Conservation (phyloP, 2,797 vertebrate species). For the Morus bassanus region DNA sequence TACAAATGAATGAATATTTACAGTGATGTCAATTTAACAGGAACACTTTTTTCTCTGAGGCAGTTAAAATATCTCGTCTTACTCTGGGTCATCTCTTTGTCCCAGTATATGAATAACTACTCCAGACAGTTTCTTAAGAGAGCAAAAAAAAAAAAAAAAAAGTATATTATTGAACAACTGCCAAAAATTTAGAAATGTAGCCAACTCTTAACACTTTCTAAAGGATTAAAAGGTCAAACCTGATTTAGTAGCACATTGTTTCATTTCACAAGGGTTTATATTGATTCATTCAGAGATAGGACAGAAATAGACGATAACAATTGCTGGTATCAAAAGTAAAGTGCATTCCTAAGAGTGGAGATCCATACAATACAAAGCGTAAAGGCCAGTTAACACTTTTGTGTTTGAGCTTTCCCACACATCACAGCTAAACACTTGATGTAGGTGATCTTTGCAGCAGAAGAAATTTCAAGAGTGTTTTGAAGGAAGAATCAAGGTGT, state of each 20-base stretch:
- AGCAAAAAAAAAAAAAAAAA: background rate
- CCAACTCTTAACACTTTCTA: background rate
- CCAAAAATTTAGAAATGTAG: background rate
- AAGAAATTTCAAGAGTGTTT: background rate
- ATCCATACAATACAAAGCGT: background rate
- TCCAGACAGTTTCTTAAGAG: background rate
- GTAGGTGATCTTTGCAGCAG: background rate
- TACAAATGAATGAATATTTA: conserved; percentile 14
- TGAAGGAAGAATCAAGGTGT: background rate
- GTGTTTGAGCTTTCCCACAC: background rate
- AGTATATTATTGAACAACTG: background rate
- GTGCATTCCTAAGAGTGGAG: background rate
- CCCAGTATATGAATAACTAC: background rate
- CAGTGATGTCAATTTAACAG: background rate
- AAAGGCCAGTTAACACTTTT: background rate
- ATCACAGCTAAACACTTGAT: background rate
- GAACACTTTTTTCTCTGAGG: background rate
- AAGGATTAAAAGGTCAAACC: conserved; percentile 1
- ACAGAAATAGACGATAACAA: background rate
- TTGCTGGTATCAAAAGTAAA: background rate
- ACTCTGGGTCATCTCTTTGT: background rate
- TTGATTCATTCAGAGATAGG: background rate
- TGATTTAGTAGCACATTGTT: conserved; percentile 1
- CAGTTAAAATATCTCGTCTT: conserved; percentile 28
- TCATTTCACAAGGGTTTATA: background rate